Base-by-base conservation (phyloP, 2,888 invertebrate genomes). In the Diarsia mendica region DNA sequence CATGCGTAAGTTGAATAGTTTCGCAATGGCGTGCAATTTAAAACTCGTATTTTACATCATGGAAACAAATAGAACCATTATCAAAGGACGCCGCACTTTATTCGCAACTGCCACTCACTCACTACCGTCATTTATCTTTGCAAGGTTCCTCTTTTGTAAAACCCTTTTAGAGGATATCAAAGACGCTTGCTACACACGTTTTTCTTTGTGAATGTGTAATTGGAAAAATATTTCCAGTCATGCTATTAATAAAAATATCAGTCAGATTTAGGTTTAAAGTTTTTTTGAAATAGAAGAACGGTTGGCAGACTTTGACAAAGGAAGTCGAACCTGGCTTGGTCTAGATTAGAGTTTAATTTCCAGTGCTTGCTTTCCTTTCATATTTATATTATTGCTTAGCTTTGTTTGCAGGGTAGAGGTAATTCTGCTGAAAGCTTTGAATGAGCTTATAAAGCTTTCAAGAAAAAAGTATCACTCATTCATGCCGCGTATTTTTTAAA, bases 51-150 rank as follows among this genome's bases (percentile, higher is more conserved):
- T 77, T 49, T 9, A 13, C 48, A 55, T 44, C 46, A 39, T 28
- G 20, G 10, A 48, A 53, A 53, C 48, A 69, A 70, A 79, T 64
- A 48, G 49, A 75, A 71, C 67, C 65, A 61, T 73, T 67, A 49
- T 46, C 33, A 67, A 15, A 64, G 8, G 44, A 61, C 49, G n/a
- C n/a, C 82, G 65, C 61, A 67, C 60, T 75, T 71, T 79, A 71
- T 75, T 61, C 67, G 20, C 53, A 20, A 71, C 49, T 75, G 67
- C 67, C 66, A 75, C 82, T 78, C 64, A 65, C 68, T 72, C 48
- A 60, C 74, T 70, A 44, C 46, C 48, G n/a, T 79, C 58, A 83
- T 83, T 68, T 83, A 83, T 79, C 83, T 79, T 67, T 61, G 28
- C 46, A 33, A 66, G 58, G 67, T 53, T 33, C 39, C 55, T 49